Base-by-base conservation (phyloP, 2,797 vertebrate species). In the Ictinia mississippiensis region DNA sequence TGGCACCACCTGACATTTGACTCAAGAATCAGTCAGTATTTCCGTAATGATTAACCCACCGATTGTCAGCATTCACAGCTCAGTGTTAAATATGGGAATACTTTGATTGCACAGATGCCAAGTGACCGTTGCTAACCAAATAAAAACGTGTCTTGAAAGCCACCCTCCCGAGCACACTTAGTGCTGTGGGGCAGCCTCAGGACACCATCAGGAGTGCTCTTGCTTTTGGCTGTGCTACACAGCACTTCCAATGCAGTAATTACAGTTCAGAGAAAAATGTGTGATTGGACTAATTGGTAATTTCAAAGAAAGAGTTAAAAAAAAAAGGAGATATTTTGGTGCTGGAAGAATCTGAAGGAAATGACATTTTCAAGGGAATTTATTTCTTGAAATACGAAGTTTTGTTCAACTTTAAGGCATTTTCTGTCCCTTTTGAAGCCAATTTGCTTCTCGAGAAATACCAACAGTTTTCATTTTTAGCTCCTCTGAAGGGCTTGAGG, bases 31-130 rank as follows among this genome's bases (percentile, higher is more conserved):
- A 70, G 83, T 95, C 93, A 92, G 83, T 85, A 89, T 96, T 97
- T 97, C 93, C 94, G 50, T 65, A 85, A 96, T 89, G 82, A 96
- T 96, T 97, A 96, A 96, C 81, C 81, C 89, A 67, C 59, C 42
- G 9, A 87, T 85, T 89, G 63, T 93, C 74, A 89, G 80, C n/a
- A 45, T 93, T 82, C 62, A 40, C 33, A 80, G 74, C 65, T 68
- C 0, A 0, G 15, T 68, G 52, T 96, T 91, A 93, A 95, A 95
- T 81, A 95, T 58, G 56, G 78, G 68, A 93, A 87, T 85, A 87
- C 63, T 96, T 93, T 26, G 59, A 83, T 83, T 87, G 66, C 84
- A 75, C 52, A 75, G 78, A 91, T 81, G 68, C 84, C 83, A 83
- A 96, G 82, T 58, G 81, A 59, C 68, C 13, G 16, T 87, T 95